Conservation (phyloP, 2,797 vertebrate species). For the Denticeps clupeoides region DNA sequence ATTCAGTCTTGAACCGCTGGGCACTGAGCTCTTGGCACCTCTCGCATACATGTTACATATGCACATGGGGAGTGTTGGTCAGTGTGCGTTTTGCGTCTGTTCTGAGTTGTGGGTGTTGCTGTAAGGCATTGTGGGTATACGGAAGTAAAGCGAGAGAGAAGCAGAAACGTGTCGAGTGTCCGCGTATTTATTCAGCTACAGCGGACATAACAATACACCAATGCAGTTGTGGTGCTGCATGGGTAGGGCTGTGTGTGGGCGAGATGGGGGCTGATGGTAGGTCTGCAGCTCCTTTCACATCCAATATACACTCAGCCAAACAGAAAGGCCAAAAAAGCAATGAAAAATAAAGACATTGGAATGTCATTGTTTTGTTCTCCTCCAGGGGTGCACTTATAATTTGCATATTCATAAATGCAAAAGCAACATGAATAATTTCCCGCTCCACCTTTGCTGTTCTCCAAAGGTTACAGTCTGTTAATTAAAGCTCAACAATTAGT, state of each 20-base stretch:
- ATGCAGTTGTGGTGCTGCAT: too few species aligned
- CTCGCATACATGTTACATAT: constrained; percentile 56
- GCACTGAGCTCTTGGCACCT: too few species aligned
- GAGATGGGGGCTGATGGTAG: background rate
- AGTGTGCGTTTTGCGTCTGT: too few species aligned
- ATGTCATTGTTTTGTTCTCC: too few species aligned
- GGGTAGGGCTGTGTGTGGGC: background rate
- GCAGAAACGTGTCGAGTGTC: too few species aligned
- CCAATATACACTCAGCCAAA: constrained; percentile 23
- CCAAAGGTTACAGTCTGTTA: constrained; percentile 67
- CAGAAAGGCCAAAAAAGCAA: constrained; percentile 26
- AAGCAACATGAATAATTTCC: constrained; percentile 55
- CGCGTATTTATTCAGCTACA: too few species aligned
- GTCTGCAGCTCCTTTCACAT: constrained; percentile 9
- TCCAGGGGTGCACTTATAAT: constrained; percentile 47
- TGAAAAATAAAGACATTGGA: constrained; percentile 52
- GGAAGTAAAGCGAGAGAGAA: too few species aligned
- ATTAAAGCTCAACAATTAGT: constrained; percentile 65
- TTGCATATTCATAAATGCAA: constrained; percentile 66
- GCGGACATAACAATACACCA: too few species aligned
- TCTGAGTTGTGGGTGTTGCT: too few species aligned
- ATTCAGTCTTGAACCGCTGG: too few species aligned
- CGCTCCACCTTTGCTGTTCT: constrained; percentile 55
- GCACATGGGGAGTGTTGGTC: too few species aligned
- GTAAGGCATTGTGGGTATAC: too few species aligned